Percentiles rank a stretch among this genome's conserved stretches.
phyloP scores from a whole-genome alignment of 2,888 invertebrate species.

The Acanthosepion lycidas region DNA sequence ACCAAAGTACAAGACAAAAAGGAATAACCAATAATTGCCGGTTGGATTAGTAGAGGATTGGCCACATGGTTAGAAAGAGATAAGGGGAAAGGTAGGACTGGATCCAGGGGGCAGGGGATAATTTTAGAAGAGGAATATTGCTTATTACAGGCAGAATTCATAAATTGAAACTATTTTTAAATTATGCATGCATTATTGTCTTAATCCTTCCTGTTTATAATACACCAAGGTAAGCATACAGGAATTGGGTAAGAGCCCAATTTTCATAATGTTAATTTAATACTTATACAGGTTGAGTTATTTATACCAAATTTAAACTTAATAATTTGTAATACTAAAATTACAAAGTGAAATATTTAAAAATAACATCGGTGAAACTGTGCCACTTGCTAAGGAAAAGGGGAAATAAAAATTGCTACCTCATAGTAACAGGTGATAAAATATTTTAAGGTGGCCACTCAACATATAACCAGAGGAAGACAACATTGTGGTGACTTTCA shows the following conservation, averaged over 20 bases:
- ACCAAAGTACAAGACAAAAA: slow-evolving; percentile 41
- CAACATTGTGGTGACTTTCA: too few species aligned
- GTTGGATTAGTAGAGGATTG: neutral
- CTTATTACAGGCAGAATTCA: neutral
- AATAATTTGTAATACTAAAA: neutral
- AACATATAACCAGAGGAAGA: too few species aligned
- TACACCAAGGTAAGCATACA: neutral
- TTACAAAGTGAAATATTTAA: neutral
- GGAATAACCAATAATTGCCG: slow-evolving; percentile 8
- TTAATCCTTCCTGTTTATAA: neutral
- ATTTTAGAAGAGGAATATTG: neutral
- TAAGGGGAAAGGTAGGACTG: neutral
- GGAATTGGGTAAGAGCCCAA: neutral
- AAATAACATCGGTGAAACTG: too few species aligned
- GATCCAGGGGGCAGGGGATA: neutral
- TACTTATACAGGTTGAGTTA: neutral
- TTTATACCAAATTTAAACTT: neutral
- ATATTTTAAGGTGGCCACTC: too few species aligned
- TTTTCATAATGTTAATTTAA: neutral
- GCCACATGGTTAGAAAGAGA: neutral
- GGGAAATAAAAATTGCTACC: too few species aligned
- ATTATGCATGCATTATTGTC: neutral
- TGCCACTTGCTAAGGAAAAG: too few species aligned
- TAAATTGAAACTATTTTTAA: neutral
- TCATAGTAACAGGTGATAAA: too few species aligned